Conservation (phyloP, 2,888 invertebrate species). For the Patella caerulea region DNA sequence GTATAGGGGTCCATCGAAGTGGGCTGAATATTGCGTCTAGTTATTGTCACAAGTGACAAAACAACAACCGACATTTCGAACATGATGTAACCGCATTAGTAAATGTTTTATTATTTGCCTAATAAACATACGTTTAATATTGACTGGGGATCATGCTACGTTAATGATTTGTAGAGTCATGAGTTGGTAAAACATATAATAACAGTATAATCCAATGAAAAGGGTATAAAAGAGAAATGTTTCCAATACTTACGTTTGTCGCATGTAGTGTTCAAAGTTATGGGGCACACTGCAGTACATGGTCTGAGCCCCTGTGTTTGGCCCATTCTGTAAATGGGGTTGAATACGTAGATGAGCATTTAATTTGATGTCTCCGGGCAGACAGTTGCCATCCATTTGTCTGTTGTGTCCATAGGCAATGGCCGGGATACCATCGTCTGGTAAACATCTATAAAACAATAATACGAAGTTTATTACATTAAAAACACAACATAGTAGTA, state of each 20-base stretch:
- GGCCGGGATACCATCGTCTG: slow-evolving; percentile 53
- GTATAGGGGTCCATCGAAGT: too few relatives aligned
- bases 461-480: not conserved
- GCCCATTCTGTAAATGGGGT: slow-evolving; percentile 20
- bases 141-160: too few relatives aligned
- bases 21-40: too few relatives aligned
- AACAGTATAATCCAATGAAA: too few relatives aligned
- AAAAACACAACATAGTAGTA: not conserved
- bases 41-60: too few relatives aligned
- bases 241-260: not conserved
- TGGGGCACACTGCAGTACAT: slow-evolving; percentile 43
- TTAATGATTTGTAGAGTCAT: too few relatives aligned
- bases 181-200: too few relatives aligned
- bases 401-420: slow-evolving; percentile 43
- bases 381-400: slow-evolving; percentile 28
- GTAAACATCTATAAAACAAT: slow-evolving; percentile 48
- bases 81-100: too few relatives aligned
- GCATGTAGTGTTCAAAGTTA: slow-evolving; percentile 17
- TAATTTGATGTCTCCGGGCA: slow-evolving; percentile 28
- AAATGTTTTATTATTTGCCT: too few relatives aligned
- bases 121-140: too few relatives aligned
- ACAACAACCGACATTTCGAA: too few relatives aligned
- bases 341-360: slow-evolving; percentile 21
- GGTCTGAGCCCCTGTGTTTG: slow-evolving; percentile 33
- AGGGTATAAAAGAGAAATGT: not conserved